Evolutionary conservation across 2,113 vertebrate species (phyloP).

Genomic region (Australoheros scitulus): DNA sequence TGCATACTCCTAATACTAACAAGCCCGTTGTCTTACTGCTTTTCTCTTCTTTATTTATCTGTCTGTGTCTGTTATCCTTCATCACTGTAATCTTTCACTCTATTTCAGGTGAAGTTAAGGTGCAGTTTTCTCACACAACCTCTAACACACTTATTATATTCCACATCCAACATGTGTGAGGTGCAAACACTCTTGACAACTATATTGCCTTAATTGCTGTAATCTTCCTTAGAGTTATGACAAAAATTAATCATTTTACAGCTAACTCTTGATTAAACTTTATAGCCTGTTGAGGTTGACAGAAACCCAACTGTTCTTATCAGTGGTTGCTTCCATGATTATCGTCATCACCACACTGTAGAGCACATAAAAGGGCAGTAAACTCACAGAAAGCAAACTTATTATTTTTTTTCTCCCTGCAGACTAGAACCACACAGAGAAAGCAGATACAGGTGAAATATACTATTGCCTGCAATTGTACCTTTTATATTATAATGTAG

Average conservation of each 20-base stretch:
- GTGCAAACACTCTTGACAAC: conserved; percentile 27
- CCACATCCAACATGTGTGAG: conserved; percentile 4
- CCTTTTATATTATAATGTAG: neutral
- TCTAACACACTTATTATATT: neutral
- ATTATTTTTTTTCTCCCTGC: conserved; percentile 34
- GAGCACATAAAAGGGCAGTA: conserved; percentile 65
- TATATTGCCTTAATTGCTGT: conserved; percentile 44
- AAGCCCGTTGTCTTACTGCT: neutral
- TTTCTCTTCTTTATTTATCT: neutral
- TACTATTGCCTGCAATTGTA: neutral
- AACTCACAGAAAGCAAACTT: conserved; percentile 58
- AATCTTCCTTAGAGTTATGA: conserved; percentile 31
- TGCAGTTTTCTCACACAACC: conserved; percentile 39
- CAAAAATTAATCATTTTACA: conserved; percentile 63
- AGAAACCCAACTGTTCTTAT: conserved; percentile 61
- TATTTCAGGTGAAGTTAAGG: conserved; percentile 7
- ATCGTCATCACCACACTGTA: conserved; percentile 61
- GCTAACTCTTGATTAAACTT: conserved; percentile 69
- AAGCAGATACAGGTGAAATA: conserved; percentile 1
- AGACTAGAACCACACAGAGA: neutral
- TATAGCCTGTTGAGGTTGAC: conserved; percentile 61
- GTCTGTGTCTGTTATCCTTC: neutral
- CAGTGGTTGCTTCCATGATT: conserved; percentile 59
- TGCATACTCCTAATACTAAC: no score
- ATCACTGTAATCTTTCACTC: neutral